These are phyloP conservation scores for Tuberolachnus salignus DNA, from an alignment of 2,888 invertebrate species.

Conservation along the genomic window DNA sequence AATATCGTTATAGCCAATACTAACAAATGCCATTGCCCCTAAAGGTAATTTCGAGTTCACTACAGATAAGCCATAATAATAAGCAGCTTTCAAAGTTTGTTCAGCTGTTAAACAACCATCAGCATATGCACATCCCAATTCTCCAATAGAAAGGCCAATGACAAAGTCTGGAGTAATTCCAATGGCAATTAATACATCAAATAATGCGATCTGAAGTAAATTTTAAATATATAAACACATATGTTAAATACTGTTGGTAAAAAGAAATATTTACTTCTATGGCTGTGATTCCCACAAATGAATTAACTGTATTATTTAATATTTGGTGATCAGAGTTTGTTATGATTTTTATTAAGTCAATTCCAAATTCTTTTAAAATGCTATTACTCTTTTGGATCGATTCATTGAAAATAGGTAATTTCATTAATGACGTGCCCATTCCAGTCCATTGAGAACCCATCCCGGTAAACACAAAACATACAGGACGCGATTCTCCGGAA, in stretches of 20 bases:
- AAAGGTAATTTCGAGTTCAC: slow-evolving; percentile 72
- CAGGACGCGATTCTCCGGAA: slow-evolving; percentile 71
- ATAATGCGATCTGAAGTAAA: slow-evolving; percentile 67
- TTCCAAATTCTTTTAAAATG: slow-evolving; percentile 69
- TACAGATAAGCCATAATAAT: slow-evolving; percentile 80
- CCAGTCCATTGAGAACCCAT: slow-evolving; percentile 89
- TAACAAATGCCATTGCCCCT: slow-evolving; percentile 64
- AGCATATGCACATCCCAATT: slow-evolving; percentile 93
- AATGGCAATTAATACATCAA: slow-evolving; percentile 68
- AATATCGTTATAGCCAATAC: slow-evolving; percentile 66
- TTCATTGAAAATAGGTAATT: slow-evolving; percentile 74
- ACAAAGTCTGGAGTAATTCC: slow-evolving; percentile 75
- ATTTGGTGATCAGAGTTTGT: slow-evolving; percentile 69
- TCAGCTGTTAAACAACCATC: slow-evolving; percentile 89
- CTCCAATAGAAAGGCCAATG: slow-evolving; percentile 92
- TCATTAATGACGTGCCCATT: slow-evolving; percentile 80
- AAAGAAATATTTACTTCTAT: slow-evolving; percentile 63
- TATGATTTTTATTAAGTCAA: slow-evolving; percentile 71
- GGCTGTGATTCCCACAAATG: slow-evolving; percentile 77
- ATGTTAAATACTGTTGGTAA: background rate
- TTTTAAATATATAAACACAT: background rate
- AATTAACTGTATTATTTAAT: slow-evolving; percentile 73
- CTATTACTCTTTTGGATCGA: slow-evolving; percentile 73
- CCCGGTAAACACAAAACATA: slow-evolving; percentile 90
- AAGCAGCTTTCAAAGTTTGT: slow-evolving; percentile 83